Evolutionary conservation across 64 coral and sea anemone species (phyloP).

Genomic region (Actinia tenebrosa): DNA sequence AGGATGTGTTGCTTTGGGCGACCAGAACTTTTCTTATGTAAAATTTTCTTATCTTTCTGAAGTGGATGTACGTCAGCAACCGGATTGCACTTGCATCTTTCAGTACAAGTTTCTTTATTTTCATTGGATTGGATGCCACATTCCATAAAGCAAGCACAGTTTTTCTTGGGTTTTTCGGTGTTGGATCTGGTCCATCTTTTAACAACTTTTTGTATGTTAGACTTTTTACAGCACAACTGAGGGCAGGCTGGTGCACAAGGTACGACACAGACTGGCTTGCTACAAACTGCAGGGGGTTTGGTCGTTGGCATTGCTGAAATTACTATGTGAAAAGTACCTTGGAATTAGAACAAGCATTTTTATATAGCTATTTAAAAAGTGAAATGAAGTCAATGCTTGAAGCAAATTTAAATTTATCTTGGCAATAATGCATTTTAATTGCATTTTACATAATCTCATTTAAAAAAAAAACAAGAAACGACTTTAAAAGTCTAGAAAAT

Average conservation of each 20-base stretch:
- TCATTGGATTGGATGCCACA: conserved; percentile 15
- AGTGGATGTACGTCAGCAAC: background rate
- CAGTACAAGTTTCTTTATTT: conserved; percentile 19
- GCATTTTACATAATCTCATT: too few relatives aligned
- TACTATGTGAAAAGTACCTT: background rate
- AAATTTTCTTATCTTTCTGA: background rate
- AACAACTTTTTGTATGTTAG: background rate
- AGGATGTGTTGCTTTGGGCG: conserved; percentile 16
- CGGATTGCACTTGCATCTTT: conserved; percentile 45
- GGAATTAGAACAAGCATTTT: background rate
- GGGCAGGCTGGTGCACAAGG: background rate
- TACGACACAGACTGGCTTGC: background rate
- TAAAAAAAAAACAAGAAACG: too few relatives aligned
- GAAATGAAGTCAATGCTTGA: background rate
- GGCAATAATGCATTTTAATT: too few relatives aligned
- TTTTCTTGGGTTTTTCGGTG: background rate
- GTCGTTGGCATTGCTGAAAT: background rate
- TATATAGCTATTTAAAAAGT: background rate
- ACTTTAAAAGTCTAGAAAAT: background rate
- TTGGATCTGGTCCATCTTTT: background rate
- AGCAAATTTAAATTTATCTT: background rate
- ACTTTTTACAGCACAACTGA: background rate
- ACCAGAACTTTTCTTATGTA: background rate
- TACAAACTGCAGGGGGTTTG: background rate
- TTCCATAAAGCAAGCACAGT: conserved; percentile 41